phyloP scores from a whole-genome alignment of 2,888 invertebrate species.

The Diarsia rubi region DNA sequence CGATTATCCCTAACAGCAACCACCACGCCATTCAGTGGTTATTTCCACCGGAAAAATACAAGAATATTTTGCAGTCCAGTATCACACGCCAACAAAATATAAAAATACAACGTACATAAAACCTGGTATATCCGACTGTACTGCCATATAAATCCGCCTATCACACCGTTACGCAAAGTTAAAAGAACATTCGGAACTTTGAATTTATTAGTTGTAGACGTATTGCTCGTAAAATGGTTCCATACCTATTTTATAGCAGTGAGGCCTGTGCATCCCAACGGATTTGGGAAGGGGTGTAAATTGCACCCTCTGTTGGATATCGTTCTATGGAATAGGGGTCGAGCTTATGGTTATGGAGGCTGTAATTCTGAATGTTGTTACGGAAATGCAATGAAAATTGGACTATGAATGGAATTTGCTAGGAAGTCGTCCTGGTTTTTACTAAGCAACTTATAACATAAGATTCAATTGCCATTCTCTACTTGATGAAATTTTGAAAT shows the following conservation, averaged over 20 bases:
- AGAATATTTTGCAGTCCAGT: neutral
- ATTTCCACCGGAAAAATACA: neutral
- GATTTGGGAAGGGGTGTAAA: slow-evolving; percentile 24
- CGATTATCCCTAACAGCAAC: neutral
- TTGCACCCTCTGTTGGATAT: slow-evolving; percentile 27
- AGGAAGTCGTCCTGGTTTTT: neutral
- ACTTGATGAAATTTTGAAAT: neutral
- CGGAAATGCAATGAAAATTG: neutral
- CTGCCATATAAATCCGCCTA: slow-evolving; percentile 38
- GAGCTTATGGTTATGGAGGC: slow-evolving; percentile 5
- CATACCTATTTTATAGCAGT: slow-evolving; percentile 29
- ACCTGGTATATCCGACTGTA: slow-evolving; percentile 16
- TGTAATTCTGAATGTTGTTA: slow-evolving; percentile 6
- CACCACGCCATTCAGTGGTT: neutral
- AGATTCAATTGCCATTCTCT: neutral
- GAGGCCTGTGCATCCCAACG: slow-evolving; percentile 4
- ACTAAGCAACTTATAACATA: neutral
- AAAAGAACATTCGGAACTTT: slow-evolving; percentile 32
- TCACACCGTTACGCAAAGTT: slow-evolving; percentile 47
- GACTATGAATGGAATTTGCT: neutral
- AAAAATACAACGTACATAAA: slow-evolving; percentile 29
- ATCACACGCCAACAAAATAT: slow-evolving; percentile 12
- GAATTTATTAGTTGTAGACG: slow-evolving; percentile 36
- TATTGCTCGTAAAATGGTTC: slow-evolving; percentile 38
- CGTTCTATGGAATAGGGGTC: neutral